Evolutionary conservation across 2,888 invertebrate genomes (phyloP).

Genomic region (Oasisia sp.): DNA sequence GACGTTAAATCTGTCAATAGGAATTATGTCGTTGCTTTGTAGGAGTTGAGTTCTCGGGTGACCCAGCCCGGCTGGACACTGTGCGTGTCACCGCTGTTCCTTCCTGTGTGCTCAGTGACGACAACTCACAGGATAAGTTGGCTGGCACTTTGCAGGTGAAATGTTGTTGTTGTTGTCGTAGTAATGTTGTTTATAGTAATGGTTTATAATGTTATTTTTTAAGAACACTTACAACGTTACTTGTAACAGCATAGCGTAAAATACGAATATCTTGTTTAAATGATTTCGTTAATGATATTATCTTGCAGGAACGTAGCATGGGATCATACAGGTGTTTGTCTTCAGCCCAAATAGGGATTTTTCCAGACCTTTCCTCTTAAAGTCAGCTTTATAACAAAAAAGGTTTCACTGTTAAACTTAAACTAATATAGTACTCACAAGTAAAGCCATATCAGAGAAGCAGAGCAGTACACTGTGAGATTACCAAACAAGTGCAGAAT

Average conservation of each 20-base stretch:
- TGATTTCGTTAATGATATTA: too few species aligned
- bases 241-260: neutral
- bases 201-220: neutral
- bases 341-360: too few species aligned
- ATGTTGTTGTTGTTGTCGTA: neutral
- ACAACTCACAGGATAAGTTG: neutral
- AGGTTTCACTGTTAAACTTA: too few species aligned
- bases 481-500: too few species aligned
- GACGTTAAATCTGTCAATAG: neutral
- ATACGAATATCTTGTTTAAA: neutral
- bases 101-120: neutral
- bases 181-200: neutral
- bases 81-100: neutral
- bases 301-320: too few species aligned
- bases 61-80: neutral
- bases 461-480: too few species aligned
- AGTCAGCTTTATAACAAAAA: too few species aligned
- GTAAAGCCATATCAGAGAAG: too few species aligned
- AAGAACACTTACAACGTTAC: neutral
- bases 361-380: too few species aligned
- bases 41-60: neutral
- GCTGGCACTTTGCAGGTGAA: neutral
- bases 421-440: too few species aligned
- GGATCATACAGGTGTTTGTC: too few species aligned
- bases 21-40: neutral